phyloP scores from a whole-genome alignment of 2,113 vertebrate genomes.

The Poicephalus gulielmi region DNA sequence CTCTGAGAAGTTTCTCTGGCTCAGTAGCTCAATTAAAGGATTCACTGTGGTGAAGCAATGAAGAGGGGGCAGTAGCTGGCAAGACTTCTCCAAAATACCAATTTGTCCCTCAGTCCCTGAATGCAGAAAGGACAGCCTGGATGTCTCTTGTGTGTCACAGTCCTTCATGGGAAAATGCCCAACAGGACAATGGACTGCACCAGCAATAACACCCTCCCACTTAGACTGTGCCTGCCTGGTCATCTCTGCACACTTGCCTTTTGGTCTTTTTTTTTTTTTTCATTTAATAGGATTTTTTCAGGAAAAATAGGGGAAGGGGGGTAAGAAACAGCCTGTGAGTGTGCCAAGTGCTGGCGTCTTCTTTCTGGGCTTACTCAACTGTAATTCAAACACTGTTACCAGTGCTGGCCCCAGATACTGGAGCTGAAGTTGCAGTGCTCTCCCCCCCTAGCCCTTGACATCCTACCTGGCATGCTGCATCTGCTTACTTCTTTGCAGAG shows the following conservation, averaged over 20 bases:
- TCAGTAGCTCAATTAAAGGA: not conserved
- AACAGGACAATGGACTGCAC: not conserved
- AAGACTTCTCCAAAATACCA: not conserved
- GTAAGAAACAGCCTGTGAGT: not conserved
- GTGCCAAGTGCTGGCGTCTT: not conserved
- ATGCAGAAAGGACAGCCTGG: not conserved
- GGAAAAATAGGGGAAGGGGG: not conserved
- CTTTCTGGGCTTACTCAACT: not conserved
- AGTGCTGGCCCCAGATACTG: not conserved
- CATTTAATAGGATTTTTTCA: not conserved
- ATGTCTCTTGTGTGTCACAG: not conserved
- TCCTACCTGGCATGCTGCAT: not conserved
- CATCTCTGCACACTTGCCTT: not conserved
- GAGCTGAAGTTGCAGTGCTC: not conserved
- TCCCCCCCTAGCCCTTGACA: not conserved
- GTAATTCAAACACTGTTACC: not conserved
- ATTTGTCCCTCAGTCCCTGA: not conserved
- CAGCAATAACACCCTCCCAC: not conserved
- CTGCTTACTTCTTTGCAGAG: not conserved
- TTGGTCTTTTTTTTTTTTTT: not conserved
- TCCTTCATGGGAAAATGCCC: not conserved
- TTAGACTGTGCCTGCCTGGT: not conserved
- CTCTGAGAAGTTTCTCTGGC: not conserved
- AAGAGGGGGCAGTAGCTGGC: not conserved
- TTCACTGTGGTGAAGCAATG: not conserved